Conservation (phyloP, 2,113 vertebrate genomes). For the Okapia johnstoni region DNA sequence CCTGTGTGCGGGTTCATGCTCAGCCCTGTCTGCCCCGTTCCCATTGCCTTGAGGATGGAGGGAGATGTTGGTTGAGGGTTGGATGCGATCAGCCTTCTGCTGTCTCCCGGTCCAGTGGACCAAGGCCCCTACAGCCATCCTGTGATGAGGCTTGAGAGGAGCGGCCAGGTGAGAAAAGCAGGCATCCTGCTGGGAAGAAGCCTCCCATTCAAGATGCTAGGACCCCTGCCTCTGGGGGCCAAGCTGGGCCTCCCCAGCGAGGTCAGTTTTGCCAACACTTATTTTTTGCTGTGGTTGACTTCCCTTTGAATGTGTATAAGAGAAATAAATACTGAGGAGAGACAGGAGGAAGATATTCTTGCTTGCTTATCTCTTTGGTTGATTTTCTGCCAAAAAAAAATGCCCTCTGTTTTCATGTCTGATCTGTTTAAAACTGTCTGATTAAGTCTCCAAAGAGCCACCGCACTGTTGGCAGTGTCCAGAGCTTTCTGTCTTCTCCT, state of each 20-base stretch:
- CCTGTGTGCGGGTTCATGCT: background rate
- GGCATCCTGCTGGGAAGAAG: background rate
- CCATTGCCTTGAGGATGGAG: background rate
- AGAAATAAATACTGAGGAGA: background rate
- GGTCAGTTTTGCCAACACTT: background rate
- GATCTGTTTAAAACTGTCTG: background rate
- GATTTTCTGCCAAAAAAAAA: background rate
- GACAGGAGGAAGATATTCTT: background rate
- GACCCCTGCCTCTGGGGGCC: background rate
- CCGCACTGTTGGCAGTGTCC: background rate
- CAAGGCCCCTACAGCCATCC: background rate
- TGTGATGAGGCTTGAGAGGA: background rate
- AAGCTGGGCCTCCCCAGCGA: accelerated
- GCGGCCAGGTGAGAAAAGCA: background rate
- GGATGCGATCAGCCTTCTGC: accelerated
- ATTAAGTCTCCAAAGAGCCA: background rate
- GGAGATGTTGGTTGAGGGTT: background rate
- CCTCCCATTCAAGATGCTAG: background rate
- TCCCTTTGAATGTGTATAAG: background rate
- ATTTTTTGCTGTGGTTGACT: background rate
- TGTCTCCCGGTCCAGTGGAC: background rate
- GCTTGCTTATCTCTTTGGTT: background rate
- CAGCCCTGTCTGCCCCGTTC: too few species aligned
- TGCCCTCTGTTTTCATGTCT: background rate
- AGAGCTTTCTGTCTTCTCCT: background rate